These are phyloP conservation scores for Watsonalla cultraria DNA, from an alignment of 2,888 invertebrate genomes.

Conservation along the genomic window DNA sequence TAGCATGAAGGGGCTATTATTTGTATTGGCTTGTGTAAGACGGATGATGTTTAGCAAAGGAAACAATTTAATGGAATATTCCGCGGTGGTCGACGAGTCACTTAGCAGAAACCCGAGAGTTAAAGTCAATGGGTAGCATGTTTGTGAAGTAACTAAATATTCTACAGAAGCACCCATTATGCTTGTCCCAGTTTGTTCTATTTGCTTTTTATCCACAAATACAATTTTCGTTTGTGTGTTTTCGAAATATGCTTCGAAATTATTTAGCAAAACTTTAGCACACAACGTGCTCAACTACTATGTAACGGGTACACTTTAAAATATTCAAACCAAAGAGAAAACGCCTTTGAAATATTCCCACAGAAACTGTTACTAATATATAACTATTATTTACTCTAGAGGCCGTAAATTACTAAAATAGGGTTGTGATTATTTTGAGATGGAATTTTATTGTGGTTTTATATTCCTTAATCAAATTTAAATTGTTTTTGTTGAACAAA, in stretches of 20 bases:
- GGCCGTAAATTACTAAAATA: slow-evolving; percentile 24
- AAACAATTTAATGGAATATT: slow-evolving; percentile 72
- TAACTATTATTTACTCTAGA: neutral
- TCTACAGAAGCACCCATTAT: slow-evolving; percentile 56
- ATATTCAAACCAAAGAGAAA: neutral
- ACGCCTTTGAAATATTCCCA: neutral
- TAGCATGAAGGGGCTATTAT: slow-evolving; percentile 35
- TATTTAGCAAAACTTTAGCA: neutral
- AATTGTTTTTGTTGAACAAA: slow-evolving; percentile 46
- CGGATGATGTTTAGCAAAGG: slow-evolving; percentile 58
- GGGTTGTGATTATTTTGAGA: slow-evolving; percentile 16
- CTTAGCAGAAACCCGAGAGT: slow-evolving; percentile 68
- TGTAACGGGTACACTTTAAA: neutral
- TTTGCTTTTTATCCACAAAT: slow-evolving; percentile 47
- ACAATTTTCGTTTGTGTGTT: slow-evolving; percentile 12
- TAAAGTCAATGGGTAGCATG: slow-evolving; percentile 62
- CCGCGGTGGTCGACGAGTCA: slow-evolving; percentile 68
- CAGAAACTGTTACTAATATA: neutral
- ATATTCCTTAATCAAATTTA: slow-evolving; percentile 53
- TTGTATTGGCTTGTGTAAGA: slow-evolving; percentile 37
- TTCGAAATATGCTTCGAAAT: slow-evolving; percentile 1
- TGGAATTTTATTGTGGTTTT: slow-evolving; percentile 16
- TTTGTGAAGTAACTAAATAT: slow-evolving; percentile 65
- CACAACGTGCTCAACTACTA: neutral
- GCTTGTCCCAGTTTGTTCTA: slow-evolving; percentile 52